Evolutionary conservation across 2,113 vertebrate species (phyloP), one percentile per base, ranked within the genome.

Genomic region (Mobula birostris): DNA sequence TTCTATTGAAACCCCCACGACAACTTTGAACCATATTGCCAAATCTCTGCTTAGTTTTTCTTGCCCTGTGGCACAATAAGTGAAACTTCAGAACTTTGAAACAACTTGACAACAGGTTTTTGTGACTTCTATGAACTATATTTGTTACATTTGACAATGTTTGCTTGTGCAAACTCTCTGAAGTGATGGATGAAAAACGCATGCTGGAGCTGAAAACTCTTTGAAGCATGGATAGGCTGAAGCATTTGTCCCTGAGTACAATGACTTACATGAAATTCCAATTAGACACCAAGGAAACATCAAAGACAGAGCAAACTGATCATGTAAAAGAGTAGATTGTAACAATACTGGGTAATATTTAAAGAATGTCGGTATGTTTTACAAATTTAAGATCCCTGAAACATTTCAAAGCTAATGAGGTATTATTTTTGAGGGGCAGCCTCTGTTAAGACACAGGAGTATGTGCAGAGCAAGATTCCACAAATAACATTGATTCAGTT

Each of bases 171-270:
- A 48, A 48, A 9, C 14, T 93, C 68, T 40, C 68, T 24, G 27
- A 93, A 76, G 40, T 93, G 91, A 93, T 93, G 40, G 48, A 93
- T 56, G 24, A 56, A 36, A 40, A 93, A 36, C 70, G 74, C 68
- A 48, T 93, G 68, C 68, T 72, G 8, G 68, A 76, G 1, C 72
- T 27, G 19, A 40, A 27, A 74, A 93, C 8, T 36, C 4, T 72
- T 29, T 93, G 40, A 40, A 93, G 72, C 91, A 93, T 11, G 74
- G 68, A 15, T 76, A 72, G 36, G 40, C 12, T 74, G 36, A 76
- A 74, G 68, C 91, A 93, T 76, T 40, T 74, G 91, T 93, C 66
- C 70, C 12, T 29, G 40, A 29, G 36, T 93, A 9, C 12, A 29
- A 27, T 27, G 17, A 74, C 48, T 88, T 14, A 56, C 36, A 56